These are phyloP conservation scores for Porites lutea DNA, from an alignment of 64 coral and sea anemone genomes.

Conservation along the genomic window DNA sequence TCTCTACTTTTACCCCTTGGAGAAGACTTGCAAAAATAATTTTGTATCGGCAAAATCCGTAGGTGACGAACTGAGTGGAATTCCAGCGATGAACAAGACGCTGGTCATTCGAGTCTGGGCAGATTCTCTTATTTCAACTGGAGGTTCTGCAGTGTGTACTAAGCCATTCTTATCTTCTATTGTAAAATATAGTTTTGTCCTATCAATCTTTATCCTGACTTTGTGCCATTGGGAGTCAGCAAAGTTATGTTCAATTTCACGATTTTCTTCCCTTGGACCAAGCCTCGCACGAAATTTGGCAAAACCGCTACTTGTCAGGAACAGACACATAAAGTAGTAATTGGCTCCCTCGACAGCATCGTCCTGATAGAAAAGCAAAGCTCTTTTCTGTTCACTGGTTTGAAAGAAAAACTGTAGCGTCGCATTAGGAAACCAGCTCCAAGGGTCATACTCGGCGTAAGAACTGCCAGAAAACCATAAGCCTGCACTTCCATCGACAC, in stretches of 20 bases:
- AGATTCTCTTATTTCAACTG: neutral
- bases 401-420: conserved; percentile 36
- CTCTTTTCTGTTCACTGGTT: neutral
- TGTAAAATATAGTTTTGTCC: conserved; percentile 1
- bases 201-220: conserved; percentile 8
- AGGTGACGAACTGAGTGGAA: neutral
- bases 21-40: no score
- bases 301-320: neutral
- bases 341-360: no score
- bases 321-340: conserved; percentile 3
- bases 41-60: neutral
- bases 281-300: neutral
- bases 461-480: conserved; percentile 10
- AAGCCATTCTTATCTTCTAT: neutral
- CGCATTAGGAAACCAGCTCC: conserved; percentile 39
- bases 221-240: conserved; percentile 22
- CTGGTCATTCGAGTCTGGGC: neutral
- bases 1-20: no score
- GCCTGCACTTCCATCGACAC: neutral
- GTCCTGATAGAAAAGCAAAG: conserved; percentile 24
- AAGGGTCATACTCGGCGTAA: conserved; percentile 13
- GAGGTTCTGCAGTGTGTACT: neutral
- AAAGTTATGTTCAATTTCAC: neutral
- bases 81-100: neutral
- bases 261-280: neutral